Evolutionary conservation across 2,113 vertebrate genomes (phyloP).

Genomic region (Thalassarche chlororhynchos): DNA sequence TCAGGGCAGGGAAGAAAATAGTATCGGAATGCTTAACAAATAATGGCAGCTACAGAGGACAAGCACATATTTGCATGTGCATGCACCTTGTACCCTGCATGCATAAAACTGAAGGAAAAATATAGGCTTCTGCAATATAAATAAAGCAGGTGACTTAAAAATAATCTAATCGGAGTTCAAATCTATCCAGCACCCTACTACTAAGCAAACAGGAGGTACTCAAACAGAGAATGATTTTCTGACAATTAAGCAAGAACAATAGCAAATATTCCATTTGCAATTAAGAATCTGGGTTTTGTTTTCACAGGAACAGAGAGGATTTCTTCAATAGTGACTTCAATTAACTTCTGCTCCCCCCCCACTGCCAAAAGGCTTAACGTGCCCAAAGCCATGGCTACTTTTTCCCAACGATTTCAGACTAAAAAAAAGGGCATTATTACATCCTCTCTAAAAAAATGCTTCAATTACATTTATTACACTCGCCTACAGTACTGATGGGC

Average conservation of each 20-base stretch:
- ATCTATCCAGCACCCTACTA: neutral
- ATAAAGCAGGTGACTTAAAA: neutral
- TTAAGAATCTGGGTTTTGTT: constrained; percentile 25
- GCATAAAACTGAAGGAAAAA: neutral
- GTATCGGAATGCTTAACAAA: neutral
- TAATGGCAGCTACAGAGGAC: neutral
- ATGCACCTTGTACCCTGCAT: neutral
- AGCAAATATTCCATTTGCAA: constrained; percentile 27
- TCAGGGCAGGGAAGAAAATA: neutral
- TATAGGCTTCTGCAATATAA: neutral
- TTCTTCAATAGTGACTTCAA: neutral
- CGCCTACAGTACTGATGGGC: neutral
- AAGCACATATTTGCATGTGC: neutral
- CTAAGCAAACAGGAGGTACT: neutral
- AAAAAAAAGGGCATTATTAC: neutral
- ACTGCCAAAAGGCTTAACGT: neutral
- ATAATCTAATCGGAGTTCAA: neutral
- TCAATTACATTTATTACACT: neutral
- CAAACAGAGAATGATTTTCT: constrained; percentile 38
- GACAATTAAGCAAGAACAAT: constrained; percentile 43
- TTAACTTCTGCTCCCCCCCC: neutral
- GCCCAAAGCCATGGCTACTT: neutral
- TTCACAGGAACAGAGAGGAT: constrained; percentile 8
- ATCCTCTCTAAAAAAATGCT: neutral
- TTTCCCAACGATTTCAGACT: neutral